Evolutionary conservation across 2,888 invertebrate genomes (phyloP).

Genomic region (Bhutanitis thaidina): DNA sequence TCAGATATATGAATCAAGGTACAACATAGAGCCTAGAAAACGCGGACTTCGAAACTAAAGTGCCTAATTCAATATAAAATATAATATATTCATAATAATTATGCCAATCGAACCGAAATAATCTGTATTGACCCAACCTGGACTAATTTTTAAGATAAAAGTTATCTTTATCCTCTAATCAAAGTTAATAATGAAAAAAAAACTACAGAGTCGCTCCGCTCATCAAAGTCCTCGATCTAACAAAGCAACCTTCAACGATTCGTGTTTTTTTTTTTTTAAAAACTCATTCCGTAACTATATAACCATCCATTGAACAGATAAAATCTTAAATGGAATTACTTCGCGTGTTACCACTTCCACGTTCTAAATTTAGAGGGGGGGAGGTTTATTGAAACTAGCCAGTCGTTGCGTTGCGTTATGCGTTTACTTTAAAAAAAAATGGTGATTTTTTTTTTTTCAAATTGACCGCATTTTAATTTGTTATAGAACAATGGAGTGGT

Average conservation of each 20-base stretch:
- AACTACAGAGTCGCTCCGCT: slow-evolving; percentile 17
- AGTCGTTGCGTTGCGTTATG: slow-evolving; percentile 17
- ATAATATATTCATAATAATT: too few relatives aligned
- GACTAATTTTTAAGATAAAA: too few relatives aligned
- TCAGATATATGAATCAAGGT: too few relatives aligned
- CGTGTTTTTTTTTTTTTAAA: slow-evolving; percentile 50
- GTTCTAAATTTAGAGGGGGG: slow-evolving; percentile 50
- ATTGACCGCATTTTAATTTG: slow-evolving; percentile 26
- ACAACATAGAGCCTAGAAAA: too few relatives aligned
- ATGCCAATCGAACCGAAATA: too few relatives aligned
- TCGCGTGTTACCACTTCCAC: slow-evolving; percentile 61
- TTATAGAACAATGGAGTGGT: slow-evolving; percentile 57
- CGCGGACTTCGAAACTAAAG: too few relatives aligned
- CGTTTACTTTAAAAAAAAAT: slow-evolving; percentile 13
- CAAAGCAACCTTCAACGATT: slow-evolving; percentile 41
- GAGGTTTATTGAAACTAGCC: slow-evolving; percentile 36
- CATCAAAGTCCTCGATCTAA: slow-evolving; percentile 21
- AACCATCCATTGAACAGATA: slow-evolving; percentile 74
- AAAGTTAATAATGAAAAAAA: too few relatives aligned
- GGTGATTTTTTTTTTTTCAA: slow-evolving; percentile 22
- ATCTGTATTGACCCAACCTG: too few relatives aligned
- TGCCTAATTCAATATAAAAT: too few relatives aligned
- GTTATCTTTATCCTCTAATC: too few relatives aligned
- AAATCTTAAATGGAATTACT: slow-evolving; percentile 60
- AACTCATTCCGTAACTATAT: slow-evolving; percentile 62